Evolutionary conservation across 2,113 vertebrate species (phyloP), one percentile per base, ranked within the genome.

Genomic region (Terrapene triunguis): DNA sequence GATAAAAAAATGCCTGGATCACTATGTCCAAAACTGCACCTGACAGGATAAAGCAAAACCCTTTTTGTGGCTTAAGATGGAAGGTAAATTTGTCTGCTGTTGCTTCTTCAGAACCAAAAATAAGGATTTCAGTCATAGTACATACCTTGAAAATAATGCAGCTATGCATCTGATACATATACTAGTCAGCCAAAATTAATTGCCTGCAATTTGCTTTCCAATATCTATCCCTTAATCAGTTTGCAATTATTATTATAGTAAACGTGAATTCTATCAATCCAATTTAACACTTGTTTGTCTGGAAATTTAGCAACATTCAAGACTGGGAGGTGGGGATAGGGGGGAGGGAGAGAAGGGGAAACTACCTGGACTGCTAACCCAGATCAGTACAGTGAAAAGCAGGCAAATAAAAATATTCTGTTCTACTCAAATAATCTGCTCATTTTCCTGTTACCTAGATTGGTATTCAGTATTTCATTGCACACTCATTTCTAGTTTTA

Each of bases 201-300:
- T 27, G 76, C 11, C 6, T 86, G 3, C 42, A 86, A 55, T 22
- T 32, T 27, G 1, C 84, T 82, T 88, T 42, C 59, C 59, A 59
- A 38, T 3, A 62, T 29, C 48, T 48, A 84, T 32, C 32, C 74
- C 65, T 87, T 59, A 74, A 48, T 62, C 17, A 87, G 17, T 78
- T 89, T 88, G 53, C 25, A 84, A 27, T 69, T 88, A 83, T 35
- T 8, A 27, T 69, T 90, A 81, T 35, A 6, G n/a, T 32, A 11
- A 3, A 1, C 44, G 27, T 32, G 27, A 48, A 59, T 82, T 42
- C 8, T 82, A 88, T 90, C 29, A 87, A 83, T 91, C 29, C 65
- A 80, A 24, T 84, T 86, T 80, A 89, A 88, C 74, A 72, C 44
- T 92, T 57, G 55, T 91, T 94, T 76, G 89, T 82, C 79, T 83